Evolutionary conservation across 2,888 invertebrate species (phyloP), one percentile per base, ranked within the genome.

Genomic region (Smittia aterrima): DNA sequence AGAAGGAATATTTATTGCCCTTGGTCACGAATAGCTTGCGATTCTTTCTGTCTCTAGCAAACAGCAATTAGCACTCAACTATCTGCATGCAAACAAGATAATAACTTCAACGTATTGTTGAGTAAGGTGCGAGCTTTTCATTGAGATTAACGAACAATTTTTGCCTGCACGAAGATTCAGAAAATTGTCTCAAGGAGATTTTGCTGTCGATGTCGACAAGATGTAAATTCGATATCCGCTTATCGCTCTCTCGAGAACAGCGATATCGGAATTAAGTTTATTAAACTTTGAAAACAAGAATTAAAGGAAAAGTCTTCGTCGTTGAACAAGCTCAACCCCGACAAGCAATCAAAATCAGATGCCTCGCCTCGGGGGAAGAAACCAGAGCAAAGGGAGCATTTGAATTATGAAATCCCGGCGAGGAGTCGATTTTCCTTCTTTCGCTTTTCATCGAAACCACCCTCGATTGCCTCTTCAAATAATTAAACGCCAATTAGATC

Each of bases 301-400:
- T 13, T 11, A 25, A 64, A 13, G 27, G 58, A 6, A 27, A 64
- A 25, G 27, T 27, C n/a, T 64, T 64, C 25, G 2, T 24, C 3
- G 4, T 27, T 64, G 25, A 64, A 27, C n/a, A 64, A 64, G n/a
- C 22, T 58, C n/a, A 64, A 9, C 25, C 25, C 16, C 24, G 68
- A 68, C 25, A 70, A 32, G 70, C 20, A 70, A 54, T 70, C 70
- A 70, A 54, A 54, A 27, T 70, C 70, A 70, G 70, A 70, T 64
- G n/a, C 27, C n/a, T 25, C 1, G 64, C 64, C 64, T 27, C 4
- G 11, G 22, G 64, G 25, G 4, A 58, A 18, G 22, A 16, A 27
- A 64, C 2, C 13, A 25, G 27, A n/a, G 27, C 3, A 22, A 4
- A 58, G 11, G 11, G 20, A 58, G 58, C 4, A 11, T 47, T 47